Evolutionary conservation across 2,797 vertebrate species (phyloP).

Genomic region (Furcifer pardalis): DNA sequence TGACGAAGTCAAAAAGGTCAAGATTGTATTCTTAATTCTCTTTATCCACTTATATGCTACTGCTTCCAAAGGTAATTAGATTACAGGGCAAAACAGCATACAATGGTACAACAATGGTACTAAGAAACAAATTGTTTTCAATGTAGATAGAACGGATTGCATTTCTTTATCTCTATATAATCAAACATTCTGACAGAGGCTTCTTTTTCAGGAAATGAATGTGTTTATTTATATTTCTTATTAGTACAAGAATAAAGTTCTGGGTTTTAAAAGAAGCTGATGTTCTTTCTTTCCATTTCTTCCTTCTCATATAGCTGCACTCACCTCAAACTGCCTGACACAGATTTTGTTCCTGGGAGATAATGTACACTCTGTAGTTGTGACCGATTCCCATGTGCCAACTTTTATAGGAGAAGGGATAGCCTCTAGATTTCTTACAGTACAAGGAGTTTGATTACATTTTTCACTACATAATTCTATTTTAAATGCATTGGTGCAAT

Average conservation of each 20-base stretch:
- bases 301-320: background rate
- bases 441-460: background rate
- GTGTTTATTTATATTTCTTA: background rate
- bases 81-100: background rate
- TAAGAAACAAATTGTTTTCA: background rate
- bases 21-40: background rate
- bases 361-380: background rate
- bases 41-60: conserved; percentile 17
- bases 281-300: background rate
- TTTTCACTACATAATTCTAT: background rate
- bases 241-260: background rate
- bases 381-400: background rate
- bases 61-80: conserved; percentile 18
- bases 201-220: background rate
- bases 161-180: background rate
- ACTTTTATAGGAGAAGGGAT: background rate
- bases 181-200: background rate
- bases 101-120: background rate
- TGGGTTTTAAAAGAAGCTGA: background rate
- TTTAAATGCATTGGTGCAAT: background rate
- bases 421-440: background rate
- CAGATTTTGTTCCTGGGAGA: background rate
- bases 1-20: background rate
- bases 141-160: background rate
- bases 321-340: background rate